Evolutionary conservation across 2,888 invertebrate genomes (phyloP).

Genomic region (Beris chalybata): DNA sequence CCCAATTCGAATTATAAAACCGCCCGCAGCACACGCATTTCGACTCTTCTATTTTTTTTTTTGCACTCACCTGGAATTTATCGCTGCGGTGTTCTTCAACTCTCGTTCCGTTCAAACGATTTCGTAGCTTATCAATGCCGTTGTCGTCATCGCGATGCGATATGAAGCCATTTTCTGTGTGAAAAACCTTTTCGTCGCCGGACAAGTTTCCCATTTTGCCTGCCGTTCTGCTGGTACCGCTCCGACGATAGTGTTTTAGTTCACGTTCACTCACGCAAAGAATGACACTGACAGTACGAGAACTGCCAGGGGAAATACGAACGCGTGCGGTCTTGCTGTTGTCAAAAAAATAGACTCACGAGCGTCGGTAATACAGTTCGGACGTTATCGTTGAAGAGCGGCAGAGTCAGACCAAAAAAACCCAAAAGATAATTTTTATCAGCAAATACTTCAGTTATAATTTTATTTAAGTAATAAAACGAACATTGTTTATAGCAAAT

Average conservation of each 20-base stretch:
- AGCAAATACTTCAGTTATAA: too few relatives aligned
- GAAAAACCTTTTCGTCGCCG: constrained; percentile 25
- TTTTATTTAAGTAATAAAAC: too few relatives aligned
- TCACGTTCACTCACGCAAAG: neutral
- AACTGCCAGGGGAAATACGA: constrained; percentile 8
- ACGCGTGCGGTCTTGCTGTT: too few relatives aligned
- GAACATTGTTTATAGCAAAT: too few relatives aligned
- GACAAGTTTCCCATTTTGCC: constrained; percentile 32
- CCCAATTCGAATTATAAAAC: constrained; percentile 25
- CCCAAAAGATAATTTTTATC: too few relatives aligned
- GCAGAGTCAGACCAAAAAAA: too few relatives aligned
- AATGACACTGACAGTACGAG: constrained; percentile 30
- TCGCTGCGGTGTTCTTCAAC: constrained; percentile 24
- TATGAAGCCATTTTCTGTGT: constrained; percentile 25
- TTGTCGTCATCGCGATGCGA: constrained; percentile 4
- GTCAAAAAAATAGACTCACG: neutral
- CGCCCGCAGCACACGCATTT: neutral
- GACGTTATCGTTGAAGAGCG: neutral
- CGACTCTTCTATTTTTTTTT: neutral
- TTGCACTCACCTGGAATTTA: constrained; percentile 29
- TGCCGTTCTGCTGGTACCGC: constrained; percentile 33
- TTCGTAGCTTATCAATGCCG: constrained; percentile 11
- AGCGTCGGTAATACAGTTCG: constrained; percentile 23
- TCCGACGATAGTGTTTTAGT: constrained; percentile 10
- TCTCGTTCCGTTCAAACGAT: constrained; percentile 19